Evolutionary conservation across 1,140 invertebrate genomes (phyloP).

Genomic region (Magallana angulata): DNA sequence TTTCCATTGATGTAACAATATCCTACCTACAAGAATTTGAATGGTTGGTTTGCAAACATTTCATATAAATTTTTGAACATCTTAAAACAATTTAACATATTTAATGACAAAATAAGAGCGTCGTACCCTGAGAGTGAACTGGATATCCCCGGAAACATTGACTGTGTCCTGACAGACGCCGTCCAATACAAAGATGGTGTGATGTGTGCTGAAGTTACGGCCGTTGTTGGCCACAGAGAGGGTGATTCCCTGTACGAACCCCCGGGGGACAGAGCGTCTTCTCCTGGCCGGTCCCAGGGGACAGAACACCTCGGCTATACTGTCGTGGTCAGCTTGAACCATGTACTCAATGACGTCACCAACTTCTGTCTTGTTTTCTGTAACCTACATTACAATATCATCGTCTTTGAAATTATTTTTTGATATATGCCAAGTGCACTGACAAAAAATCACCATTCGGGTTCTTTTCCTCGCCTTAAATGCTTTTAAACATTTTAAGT

Average conservation of each 20-base stretch:
- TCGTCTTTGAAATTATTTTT: too few species aligned
- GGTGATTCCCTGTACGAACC: conserved; percentile 1
- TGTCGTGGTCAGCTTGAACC: conserved; percentile 10
- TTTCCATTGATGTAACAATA: conserved; percentile 12
- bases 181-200: not conserved
- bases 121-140: not conserved
- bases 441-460: too few species aligned
- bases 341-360: not conserved
- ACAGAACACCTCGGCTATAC: conserved; percentile 36
- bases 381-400: not conserved
- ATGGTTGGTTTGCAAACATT: too few species aligned
- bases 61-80: too few species aligned
- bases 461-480: too few species aligned
- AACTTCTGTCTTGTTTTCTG: not conserved
- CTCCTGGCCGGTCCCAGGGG: not conserved
- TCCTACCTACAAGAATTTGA: not conserved
- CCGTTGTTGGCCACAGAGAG: conserved; percentile 7
- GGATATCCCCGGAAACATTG: conserved; percentile 21
- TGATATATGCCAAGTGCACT: too few species aligned
- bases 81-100: too few species aligned
- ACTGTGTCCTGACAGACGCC: conserved; percentile 22
- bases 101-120: too few species aligned
- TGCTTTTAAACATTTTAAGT: too few species aligned
- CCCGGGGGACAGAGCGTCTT: not conserved
- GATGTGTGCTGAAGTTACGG: not conserved